phyloP scores from a whole-genome alignment of 2,113 vertebrate species.

The Macquaria ambigua region DNA sequence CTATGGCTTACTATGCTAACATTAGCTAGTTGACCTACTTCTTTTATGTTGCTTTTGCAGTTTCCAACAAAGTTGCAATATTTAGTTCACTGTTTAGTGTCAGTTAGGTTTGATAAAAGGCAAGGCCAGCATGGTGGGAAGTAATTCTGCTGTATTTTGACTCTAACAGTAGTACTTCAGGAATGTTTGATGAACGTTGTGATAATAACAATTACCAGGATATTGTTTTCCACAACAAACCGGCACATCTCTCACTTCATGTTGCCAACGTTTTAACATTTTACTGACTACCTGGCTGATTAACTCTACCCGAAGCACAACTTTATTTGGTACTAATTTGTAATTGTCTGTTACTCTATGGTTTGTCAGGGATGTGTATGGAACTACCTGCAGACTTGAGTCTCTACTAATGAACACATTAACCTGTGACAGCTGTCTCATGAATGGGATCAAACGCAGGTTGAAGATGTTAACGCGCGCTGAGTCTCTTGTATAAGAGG shows the following conservation, averaged over 20 bases:
- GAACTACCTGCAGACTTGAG: background rate
- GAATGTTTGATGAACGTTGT: background rate
- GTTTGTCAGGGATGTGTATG: background rate
- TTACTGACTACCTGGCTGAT: background rate
- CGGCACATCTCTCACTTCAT: background rate
- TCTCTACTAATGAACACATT: constrained; percentile 34
- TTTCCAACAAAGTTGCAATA: background rate
- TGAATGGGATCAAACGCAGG: constrained; percentile 10
- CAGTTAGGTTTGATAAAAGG: background rate
- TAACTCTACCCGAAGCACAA: background rate
- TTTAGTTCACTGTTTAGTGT: background rate
- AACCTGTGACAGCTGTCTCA: constrained; percentile 49
- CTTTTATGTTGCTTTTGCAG: background rate
- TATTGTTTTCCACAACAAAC: background rate
- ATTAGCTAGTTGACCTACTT: background rate
- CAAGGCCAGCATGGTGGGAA: background rate
- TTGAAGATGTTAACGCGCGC: background rate
- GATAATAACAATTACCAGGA: background rate
- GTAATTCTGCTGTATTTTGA: background rate
- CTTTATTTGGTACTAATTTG: background rate
- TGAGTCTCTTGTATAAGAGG: background rate
- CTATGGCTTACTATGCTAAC: background rate
- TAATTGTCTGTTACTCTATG: background rate
- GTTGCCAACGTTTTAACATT: background rate
- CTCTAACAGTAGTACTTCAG: background rate